Evolutionary conservation across 2,797 vertebrate species (phyloP).

Genomic region (Triplophysa bombifrons): DNA sequence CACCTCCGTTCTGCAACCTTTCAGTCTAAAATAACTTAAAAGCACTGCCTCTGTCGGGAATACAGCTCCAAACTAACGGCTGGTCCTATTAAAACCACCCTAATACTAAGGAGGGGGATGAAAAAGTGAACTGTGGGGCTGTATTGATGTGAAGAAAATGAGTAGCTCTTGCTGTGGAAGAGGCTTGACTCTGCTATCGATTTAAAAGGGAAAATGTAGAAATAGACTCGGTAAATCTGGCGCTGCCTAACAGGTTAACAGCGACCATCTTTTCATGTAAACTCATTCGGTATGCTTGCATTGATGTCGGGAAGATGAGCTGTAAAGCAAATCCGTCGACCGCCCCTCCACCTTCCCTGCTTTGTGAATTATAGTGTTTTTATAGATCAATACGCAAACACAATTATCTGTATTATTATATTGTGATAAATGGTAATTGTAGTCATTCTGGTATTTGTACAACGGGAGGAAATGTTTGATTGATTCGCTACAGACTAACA

Average conservation of each 20-base stretch:
- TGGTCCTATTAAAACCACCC: conserved; percentile 60
- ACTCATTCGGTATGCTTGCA: conserved; percentile 68
- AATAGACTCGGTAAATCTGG: conserved; percentile 79
- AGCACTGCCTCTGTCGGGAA: conserved; percentile 49
- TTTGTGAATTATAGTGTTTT: conserved; percentile 67
- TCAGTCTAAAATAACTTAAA: conserved; percentile 62
- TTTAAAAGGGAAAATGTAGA: conserved; percentile 73
- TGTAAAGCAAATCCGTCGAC: conserved; percentile 75
- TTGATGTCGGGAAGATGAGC: conserved; percentile 73
- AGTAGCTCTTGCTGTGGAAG: conserved; percentile 62
- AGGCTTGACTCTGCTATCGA: conserved; percentile 72
- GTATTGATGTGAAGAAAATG: conserved; percentile 79
- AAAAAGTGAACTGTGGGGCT: conserved; percentile 69
- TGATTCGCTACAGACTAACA: conserved; percentile 24
- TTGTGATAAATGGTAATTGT: conserved; percentile 53
- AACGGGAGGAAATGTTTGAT: conserved; percentile 15
- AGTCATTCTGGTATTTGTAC: conserved; percentile 24
- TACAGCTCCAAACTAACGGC: conserved; percentile 58
- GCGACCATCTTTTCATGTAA: conserved; percentile 70
- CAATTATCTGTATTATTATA: conserved; percentile 58
- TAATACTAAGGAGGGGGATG: conserved; percentile 68
- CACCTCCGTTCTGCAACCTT: conserved; percentile 55
- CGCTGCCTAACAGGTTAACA: conserved; percentile 76
- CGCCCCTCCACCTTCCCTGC: conserved; percentile 68
- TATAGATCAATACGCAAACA: conserved; percentile 67